Percentiles rank a stretch among this genome's conserved stretches.
These are phyloP conservation scores for Aegotheles bennettii DNA, from an alignment of 2,113 vertebrate species.

Conservation along the genomic window DNA sequence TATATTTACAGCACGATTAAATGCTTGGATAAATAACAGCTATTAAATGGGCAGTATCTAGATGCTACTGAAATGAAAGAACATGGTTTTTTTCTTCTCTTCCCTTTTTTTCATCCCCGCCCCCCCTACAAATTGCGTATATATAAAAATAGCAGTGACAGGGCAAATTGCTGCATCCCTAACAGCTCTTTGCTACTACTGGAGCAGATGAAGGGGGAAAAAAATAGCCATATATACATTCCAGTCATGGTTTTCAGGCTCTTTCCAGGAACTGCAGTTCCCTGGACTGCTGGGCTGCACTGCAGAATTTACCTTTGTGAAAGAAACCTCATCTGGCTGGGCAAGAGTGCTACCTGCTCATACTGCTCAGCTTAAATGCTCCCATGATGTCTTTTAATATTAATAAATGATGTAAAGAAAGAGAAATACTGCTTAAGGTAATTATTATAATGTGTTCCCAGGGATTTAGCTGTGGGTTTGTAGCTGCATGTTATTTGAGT, in stretches of 20 bases:
- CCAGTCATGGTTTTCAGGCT: neutral
- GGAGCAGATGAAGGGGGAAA: neutral
- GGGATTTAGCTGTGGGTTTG: neutral
- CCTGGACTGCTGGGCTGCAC: neutral
- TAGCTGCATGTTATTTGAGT: neutral
- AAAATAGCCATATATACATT: neutral
- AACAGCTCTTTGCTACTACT: neutral
- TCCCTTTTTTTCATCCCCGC: neutral
- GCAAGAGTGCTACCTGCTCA: neutral
- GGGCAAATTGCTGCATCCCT: neutral
- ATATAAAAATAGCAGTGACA: neutral
- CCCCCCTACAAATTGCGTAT: neutral
- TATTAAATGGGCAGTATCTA: constrained; percentile 40
- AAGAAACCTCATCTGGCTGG: neutral
- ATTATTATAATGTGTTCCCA: neutral
- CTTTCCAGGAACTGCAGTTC: neutral
- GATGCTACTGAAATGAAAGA: neutral
- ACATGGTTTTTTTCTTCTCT: neutral
- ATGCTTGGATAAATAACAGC: constrained; percentile 37
- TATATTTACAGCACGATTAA: constrained; percentile 41
- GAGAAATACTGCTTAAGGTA: constrained; percentile 19
- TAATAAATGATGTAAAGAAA: neutral
- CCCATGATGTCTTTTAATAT: constrained; percentile 20
- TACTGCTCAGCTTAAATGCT: constrained; percentile 14
- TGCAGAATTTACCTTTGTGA: neutral